Evolutionary conservation across 2,888 invertebrate species (phyloP).

Genomic region (Phengaris alcon): DNA sequence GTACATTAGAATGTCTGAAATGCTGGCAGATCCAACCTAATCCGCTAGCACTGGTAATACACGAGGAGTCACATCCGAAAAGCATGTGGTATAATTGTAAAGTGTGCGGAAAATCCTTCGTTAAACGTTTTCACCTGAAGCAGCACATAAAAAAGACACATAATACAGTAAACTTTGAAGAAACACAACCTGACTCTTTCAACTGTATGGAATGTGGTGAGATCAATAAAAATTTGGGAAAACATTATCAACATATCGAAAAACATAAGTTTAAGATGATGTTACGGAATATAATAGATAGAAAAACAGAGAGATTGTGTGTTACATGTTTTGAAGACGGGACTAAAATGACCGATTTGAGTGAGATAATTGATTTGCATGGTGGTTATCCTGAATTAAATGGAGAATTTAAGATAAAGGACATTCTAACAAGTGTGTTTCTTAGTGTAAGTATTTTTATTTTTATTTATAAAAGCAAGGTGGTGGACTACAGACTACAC

Average conservation of each 20-base stretch:
- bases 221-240: conserved; percentile 43
- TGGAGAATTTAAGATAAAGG: conserved; percentile 55
- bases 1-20: conserved; percentile 59
- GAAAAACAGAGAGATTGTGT: conserved; percentile 57
- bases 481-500: too few relatives aligned
- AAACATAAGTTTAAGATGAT: conserved; percentile 65
- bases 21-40: conserved; percentile 62
- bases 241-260: conserved; percentile 62
- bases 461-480: too few relatives aligned
- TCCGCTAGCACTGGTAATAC: conserved; percentile 54
- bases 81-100: conserved; percentile 67
- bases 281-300: conserved; percentile 54
- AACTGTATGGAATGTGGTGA: conserved; percentile 55
- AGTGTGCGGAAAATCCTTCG: conserved; percentile 62
- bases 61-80: conserved; percentile 61
- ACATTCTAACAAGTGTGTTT: conserved; percentile 54
- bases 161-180: conserved; percentile 24
- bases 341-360: conserved; percentile 47
- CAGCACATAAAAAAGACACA: conserved; percentile 51
- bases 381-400: conserved; percentile 61
- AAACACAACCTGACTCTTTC: conserved; percentile 42
- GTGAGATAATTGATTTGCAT: conserved; percentile 54
- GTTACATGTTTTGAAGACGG: conserved; percentile 57
- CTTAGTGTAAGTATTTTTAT: conserved; percentile 58
- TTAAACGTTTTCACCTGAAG: conserved; percentile 52